These are phyloP conservation scores for Paratrypauchen microcephalus DNA, from an alignment of 2,797 vertebrate genomes.

Conservation along the genomic window DNA sequence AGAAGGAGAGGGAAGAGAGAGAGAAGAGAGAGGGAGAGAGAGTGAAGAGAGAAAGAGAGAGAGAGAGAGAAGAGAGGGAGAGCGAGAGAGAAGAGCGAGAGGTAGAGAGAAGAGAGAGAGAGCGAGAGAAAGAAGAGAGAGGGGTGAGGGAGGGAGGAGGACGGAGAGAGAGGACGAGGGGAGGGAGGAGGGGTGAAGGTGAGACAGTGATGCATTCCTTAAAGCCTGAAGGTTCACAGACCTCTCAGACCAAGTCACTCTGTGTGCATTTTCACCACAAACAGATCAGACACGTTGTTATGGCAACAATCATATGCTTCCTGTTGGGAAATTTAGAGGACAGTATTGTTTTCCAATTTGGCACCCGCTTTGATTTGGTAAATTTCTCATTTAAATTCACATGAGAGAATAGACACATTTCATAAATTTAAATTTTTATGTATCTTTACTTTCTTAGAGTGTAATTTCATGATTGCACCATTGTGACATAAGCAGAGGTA, in stretches of 20 bases:
- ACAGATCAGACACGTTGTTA: not conserved
- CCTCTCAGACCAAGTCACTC: not conserved
- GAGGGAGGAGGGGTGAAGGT: conserved; percentile 1
- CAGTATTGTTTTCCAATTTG: too few species aligned
- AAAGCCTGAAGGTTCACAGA: conserved; percentile 48
- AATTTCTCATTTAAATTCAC: too few species aligned
- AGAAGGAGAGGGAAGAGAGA: not conserved
- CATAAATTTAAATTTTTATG: too few species aligned
- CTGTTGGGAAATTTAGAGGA: not conserved
- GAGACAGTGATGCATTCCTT: conserved; percentile 68
- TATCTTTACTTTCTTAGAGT: too few species aligned
- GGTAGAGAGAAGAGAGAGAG: not conserved
- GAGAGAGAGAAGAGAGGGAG: not conserved
- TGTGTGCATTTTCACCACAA: conserved; percentile 6
- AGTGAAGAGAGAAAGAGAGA: too few species aligned
- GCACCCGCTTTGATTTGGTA: too few species aligned
- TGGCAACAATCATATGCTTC: not conserved
- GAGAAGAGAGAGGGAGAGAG: conserved; percentile 32
- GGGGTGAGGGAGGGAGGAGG: not conserved
- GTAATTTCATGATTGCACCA: too few species aligned
- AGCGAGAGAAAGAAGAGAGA: conserved; percentile 1
- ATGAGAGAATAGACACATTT: too few species aligned
- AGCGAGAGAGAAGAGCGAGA: not conserved
- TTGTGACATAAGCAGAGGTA: too few species aligned
- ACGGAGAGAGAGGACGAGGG: not conserved